Evolutionary conservation across 2,888 invertebrate species (phyloP).

Genomic region (Magallana nippona): DNA sequence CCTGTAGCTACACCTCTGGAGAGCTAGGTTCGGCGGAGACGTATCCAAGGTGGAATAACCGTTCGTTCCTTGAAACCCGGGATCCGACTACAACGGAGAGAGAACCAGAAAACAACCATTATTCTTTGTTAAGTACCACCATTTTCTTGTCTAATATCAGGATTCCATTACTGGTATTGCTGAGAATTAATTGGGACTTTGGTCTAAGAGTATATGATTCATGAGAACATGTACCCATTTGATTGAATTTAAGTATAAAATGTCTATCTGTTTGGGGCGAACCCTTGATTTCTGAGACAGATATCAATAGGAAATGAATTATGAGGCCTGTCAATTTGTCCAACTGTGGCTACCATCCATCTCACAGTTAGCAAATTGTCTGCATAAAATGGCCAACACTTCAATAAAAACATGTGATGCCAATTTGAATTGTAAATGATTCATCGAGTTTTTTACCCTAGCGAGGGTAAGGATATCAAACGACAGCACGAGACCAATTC

Average conservation of each 20-base stretch:
- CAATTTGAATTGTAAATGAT: constrained; percentile 6
- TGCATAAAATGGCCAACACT: background rate
- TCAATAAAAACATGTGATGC: background rate
- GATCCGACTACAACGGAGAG: constrained; percentile 44
- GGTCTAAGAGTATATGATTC: background rate
- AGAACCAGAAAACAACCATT: background rate
- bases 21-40: constrained; percentile 61
- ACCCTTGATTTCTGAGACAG: constrained; percentile 16
- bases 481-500: background rate
- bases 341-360: background rate
- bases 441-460: background rate
- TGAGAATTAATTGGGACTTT: background rate
- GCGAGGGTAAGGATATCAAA: background rate
- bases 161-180: background rate
- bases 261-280: background rate
- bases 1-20: constrained; percentile 60
- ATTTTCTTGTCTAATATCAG: background rate
- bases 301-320: constrained; percentile 4
- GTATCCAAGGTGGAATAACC: constrained; percentile 60
- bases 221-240: background rate
- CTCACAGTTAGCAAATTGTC: constrained; percentile 14
- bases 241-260: constrained; percentile 15
- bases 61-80: constrained; percentile 51
- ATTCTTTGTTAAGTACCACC: background rate
- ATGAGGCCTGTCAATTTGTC: background rate